Base-by-base conservation (phyloP, 2,797 vertebrate genomes). In the Graptemys geographica region DNA sequence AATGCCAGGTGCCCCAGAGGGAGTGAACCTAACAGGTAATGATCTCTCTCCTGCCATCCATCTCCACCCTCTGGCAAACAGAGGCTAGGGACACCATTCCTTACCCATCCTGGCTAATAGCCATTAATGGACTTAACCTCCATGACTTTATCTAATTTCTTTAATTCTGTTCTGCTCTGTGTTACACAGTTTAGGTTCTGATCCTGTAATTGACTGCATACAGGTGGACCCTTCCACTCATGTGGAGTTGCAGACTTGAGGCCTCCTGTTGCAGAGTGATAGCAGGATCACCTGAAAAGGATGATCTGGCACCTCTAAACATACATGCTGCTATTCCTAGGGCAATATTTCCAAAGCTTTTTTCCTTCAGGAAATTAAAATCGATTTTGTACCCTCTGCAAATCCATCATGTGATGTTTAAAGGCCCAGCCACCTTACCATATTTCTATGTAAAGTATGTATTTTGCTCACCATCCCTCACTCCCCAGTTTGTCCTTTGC, bases 321-420 rank as follows among this genome's bases (percentile, higher is more conserved):
- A 37, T 11, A 25, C 28, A 53, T 41, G 25, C 13, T 19, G 25
- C 27, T 81, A n/a, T 41, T 81, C 15, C n/a, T 28, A 81, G 53
- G 13, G 33, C 49, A 3, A 21, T 47, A 44, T 11, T 33, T 1
- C 80, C 13, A 3, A 69, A 62, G 1, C 44, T 21, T 19, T 41
- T 72, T 72, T 41, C 69, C 21, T 41, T 49, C 80, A 62, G 0
- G 0, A 4, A 74, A 11, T 13, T 3, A 2, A 62, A 72, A 53
- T 1, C 1, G 18, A 15, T 49, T 18, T 62, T 53, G 28, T 0
- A 1, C 28, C 8, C 49, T 16, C 13, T 4, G 0, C 6, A 0
- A 31, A 1, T 1, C 53, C 1, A 0, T 6, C 51, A 0, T 4
- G 9, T 1, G 47, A 79, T n/a, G 72, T 49, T 72, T n/a, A 80